These are phyloP conservation scores for Panorpa germanica DNA, from an alignment of 2,888 invertebrate species.

Conservation along the genomic window DNA sequence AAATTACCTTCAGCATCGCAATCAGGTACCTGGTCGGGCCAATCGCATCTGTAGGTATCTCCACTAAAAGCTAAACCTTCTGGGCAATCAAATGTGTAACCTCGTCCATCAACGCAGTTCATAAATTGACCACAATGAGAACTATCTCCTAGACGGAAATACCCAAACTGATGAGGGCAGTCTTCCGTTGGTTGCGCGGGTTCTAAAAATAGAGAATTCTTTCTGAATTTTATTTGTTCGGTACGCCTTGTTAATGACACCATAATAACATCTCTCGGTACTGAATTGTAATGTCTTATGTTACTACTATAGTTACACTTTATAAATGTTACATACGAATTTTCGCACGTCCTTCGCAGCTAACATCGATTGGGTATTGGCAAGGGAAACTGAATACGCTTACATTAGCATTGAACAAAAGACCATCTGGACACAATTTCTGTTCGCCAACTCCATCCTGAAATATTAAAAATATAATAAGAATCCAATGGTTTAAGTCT, in stretches of 20 bases:
- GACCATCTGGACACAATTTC: conserved; percentile 64
- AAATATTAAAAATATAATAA: conserved; percentile 10
- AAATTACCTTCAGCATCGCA: conserved; percentile 62
- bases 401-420: conserved; percentile 54
- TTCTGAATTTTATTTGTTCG: no score
- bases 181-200: conserved; percentile 51
- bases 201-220: conserved; percentile 26
- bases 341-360: conserved; percentile 48
- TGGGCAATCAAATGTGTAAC: conserved; percentile 55
- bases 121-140: conserved; percentile 59
- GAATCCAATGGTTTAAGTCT: background rate
- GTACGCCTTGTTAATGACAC: background rate
- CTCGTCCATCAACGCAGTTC: conserved; percentile 65
- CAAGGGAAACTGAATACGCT: conserved; percentile 54
- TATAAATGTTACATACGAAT: conserved; percentile 34
- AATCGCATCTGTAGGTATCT: conserved; percentile 59
- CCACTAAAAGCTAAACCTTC: conserved; percentile 65
- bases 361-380: conserved; percentile 66
- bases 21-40: conserved; percentile 67
- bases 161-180: conserved; percentile 71
- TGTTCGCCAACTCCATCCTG: conserved; percentile 54
- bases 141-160: conserved; percentile 48
- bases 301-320: conserved; percentile 5
- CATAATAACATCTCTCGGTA: background rate
- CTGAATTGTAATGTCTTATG: background rate